Conservation (phyloP, 2,113 vertebrate genomes). For the Morone saxatilis region DNA sequence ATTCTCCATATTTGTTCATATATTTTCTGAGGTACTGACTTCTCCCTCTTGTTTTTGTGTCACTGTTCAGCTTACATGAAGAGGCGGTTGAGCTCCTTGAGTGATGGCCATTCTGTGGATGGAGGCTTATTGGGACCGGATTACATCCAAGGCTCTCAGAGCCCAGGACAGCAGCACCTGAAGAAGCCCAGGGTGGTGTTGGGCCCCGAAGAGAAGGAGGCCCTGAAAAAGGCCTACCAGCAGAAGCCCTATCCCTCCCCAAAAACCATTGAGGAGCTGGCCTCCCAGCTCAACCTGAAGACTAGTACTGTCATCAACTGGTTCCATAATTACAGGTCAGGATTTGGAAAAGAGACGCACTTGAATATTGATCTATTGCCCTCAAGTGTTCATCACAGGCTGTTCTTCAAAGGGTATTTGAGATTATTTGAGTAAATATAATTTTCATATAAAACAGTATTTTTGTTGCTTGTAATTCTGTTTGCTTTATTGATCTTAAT, state of each 20-base stretch:
- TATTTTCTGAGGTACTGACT: constrained; percentile 1
- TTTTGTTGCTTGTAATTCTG: background rate
- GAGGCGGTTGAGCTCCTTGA: constrained; percentile 94
- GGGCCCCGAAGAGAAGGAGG: constrained; percentile 96
- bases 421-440: background rate
- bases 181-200: constrained; percentile 96
- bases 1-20: background rate
- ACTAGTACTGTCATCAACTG: constrained; percentile 99
- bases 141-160: constrained; percentile 91
- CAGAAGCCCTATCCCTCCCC: constrained; percentile 97
- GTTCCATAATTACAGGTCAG: constrained; percentile 99
- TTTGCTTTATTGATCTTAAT: background rate
- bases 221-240: constrained; percentile 93
- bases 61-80: constrained; percentile 93
- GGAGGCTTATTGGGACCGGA: constrained; percentile 85
- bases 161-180: constrained; percentile 94
- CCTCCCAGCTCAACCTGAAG: constrained; percentile 98
- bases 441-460: background rate
- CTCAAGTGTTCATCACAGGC: background rate
- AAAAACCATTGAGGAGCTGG: constrained; percentile 98
- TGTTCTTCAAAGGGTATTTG: background rate
- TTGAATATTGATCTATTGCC: background rate
- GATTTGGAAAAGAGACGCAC: background rate
- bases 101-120: constrained; percentile 92
- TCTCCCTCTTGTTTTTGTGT: constrained; percentile 19